A percentile compares a stretch with the other conserved stretches of the same genome.
These are phyloP conservation scores for Planococcus citri DNA, from an alignment of 1,140 invertebrate species.

Conservation along the genomic window DNA sequence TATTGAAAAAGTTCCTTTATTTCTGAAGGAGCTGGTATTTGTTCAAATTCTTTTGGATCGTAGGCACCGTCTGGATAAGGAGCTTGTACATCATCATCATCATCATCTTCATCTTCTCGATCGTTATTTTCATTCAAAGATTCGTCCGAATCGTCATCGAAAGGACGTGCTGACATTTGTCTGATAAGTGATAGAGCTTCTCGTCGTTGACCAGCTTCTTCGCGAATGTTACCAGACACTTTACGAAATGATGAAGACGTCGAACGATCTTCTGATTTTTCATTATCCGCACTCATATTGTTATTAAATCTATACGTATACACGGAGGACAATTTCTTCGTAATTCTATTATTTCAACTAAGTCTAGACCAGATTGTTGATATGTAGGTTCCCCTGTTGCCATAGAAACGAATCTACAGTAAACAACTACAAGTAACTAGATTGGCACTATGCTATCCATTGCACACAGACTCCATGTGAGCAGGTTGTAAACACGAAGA, in stretches of 20 bases:
- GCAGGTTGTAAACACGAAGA: too few species aligned
- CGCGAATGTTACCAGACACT: not conserved
- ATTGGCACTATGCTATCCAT: too few species aligned
- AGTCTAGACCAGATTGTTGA: too few species aligned
- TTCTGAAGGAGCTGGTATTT: constrained; percentile 67
- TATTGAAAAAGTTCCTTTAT: constrained; percentile 87
- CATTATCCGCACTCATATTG: not conserved
- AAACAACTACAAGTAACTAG: too few species aligned
- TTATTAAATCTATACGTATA: too few species aligned
- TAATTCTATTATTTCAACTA: too few species aligned
- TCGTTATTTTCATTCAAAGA: not conserved
- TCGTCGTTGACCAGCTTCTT: not conserved
- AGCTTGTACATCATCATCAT: not conserved
- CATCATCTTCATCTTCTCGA: not conserved
- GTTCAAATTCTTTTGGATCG: constrained; percentile 55
- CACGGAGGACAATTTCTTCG: too few species aligned
- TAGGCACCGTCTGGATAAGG: not conserved
- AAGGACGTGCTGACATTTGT: not conserved
- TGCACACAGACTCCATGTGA: too few species aligned
- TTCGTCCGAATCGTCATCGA: not conserved
- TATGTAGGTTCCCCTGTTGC: too few species aligned
- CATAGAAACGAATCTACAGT: too few species aligned
- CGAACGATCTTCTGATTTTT: not conserved
- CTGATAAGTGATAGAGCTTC: not conserved
- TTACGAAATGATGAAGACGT: not conserved